Base-by-base conservation (phyloP, 2,797 vertebrate species). In the Picus viridis region DNA sequence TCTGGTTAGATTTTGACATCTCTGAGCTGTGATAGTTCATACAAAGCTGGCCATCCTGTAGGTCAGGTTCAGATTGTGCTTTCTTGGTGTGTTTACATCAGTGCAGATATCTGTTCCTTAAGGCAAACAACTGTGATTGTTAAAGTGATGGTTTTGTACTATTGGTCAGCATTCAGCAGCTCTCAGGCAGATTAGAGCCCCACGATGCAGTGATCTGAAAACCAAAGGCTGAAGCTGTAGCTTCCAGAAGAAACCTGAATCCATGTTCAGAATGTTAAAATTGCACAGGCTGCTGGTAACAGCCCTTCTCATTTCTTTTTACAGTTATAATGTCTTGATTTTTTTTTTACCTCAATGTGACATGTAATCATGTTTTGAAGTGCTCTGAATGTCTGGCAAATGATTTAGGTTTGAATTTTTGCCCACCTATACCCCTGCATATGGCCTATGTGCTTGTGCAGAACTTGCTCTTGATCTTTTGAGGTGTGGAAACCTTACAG, bases 361-460 rank as follows among this genome's bases (percentile, higher is more conserved):
- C 77, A 88, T 58, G 81, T 92, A 90, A 94, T 62, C 86, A 84
- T 79, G 34, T 91, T 95, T 90, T 90, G 83, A 91, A 94, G 91
- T 77, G 62, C 83, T 92, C 84, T 73, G 67, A 88, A 92, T 93
- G 51, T 80, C 86, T 96, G 86, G 86, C 80, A 86, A 90, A 71
- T 7, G n/a, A 81, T 67, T 78, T 63, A 72, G 76, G 3, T 80
- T 92, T 91, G 94, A 78, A 75, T 68, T 86, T 86, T 92, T 91
- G 91, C 92, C 88, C 75, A 43, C 65, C 71, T 77, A 7, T 96
- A 79, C 79, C 90, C 77, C 91, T 95, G 45, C 62, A 13, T 58
- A 13, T 58, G 83, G 83, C 83, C 83, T 73, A 61, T 2, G 4
- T 20, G 8, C 83, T 92, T 65, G 57, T 67, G 76, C 76, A 82